These are phyloP conservation scores for Esox lucius DNA, from an alignment of 2,797 vertebrate species.

Conservation along the genomic window DNA sequence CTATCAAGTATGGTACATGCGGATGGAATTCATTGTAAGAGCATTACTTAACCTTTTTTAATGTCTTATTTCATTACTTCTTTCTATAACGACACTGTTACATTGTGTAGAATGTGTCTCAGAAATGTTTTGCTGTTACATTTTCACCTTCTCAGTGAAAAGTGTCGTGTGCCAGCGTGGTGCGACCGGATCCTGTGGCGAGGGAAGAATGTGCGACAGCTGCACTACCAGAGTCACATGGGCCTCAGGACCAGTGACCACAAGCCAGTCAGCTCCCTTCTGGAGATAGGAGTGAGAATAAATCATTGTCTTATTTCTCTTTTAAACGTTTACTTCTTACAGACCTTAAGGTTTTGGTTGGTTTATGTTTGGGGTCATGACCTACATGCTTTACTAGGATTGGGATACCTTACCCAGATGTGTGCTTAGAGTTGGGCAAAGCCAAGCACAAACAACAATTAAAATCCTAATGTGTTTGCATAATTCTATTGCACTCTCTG, in stretches of 20 bases:
- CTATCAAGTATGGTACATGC: background rate
- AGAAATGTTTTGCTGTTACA: slow-evolving; percentile 1
- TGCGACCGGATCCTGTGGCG: slow-evolving; percentile 95
- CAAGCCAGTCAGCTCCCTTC: slow-evolving; percentile 94
- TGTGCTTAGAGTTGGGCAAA: background rate
- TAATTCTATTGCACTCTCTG: too few relatives aligned
- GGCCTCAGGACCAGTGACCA: slow-evolving; percentile 92
- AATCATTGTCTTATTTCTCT: background rate
- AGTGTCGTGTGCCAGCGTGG: slow-evolving; percentile 94
- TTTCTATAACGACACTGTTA: background rate
- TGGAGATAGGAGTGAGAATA: slow-evolving; percentile 83
- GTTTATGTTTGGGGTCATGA: background rate
- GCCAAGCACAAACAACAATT: background rate
- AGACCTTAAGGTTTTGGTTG: background rate
- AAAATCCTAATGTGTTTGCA: too few relatives aligned
- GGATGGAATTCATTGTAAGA: background rate
- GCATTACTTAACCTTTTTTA: background rate
- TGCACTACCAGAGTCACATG: slow-evolving; percentile 92
- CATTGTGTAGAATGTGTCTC: background rate
- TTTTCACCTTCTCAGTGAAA: slow-evolving; percentile 78
- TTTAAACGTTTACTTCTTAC: background rate
- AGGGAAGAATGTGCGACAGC: slow-evolving; percentile 84
- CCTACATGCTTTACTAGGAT: background rate
- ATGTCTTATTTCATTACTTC: background rate
- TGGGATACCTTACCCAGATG: background rate